Evolutionary conservation across 2,797 vertebrate species (phyloP).

Genomic region (Cottoperca gobio): DNA sequence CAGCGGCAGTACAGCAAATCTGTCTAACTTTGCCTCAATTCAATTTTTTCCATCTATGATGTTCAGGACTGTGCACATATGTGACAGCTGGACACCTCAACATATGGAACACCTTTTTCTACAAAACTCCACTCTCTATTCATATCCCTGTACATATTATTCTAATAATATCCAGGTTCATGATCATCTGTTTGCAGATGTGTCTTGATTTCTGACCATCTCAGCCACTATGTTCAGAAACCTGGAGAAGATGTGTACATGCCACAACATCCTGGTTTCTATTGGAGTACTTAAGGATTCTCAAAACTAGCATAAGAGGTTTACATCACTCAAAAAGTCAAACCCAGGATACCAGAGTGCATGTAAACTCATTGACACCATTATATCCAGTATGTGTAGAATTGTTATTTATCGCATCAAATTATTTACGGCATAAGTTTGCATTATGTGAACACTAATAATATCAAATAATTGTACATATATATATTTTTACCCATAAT

Average conservation of each 20-base stretch:
- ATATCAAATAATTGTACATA: not conserved
- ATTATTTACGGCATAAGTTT: too few relatives aligned
- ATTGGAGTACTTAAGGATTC: not conserved
- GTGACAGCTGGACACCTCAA: not conserved
- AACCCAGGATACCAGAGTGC: too few relatives aligned
- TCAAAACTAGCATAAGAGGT: not conserved
- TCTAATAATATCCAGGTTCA: too few relatives aligned
- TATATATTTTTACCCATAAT: not conserved
- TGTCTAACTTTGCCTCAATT: not conserved
- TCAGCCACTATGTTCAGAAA: not conserved
- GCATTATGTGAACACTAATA: too few relatives aligned
- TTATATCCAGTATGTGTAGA: too few relatives aligned
- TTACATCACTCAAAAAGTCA: too few relatives aligned
- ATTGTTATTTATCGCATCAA: too few relatives aligned
- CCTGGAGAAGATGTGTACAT: not conserved
- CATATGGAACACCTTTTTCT: not conserved
- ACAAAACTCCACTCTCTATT: not conserved
- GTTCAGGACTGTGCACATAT: not conserved
- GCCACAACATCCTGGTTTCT: not conserved
- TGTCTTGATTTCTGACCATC: too few relatives aligned
- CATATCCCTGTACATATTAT: not conserved
- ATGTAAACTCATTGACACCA: too few relatives aligned
- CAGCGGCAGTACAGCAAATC: not conserved
- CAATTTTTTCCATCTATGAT: not conserved
- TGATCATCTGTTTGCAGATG: too few relatives aligned